Percentiles rank a stretch among this genome's conserved stretches.
Conservation (phyloP, 92 coral and sea anemone species). For the Epizoanthus rinbou region DNA sequence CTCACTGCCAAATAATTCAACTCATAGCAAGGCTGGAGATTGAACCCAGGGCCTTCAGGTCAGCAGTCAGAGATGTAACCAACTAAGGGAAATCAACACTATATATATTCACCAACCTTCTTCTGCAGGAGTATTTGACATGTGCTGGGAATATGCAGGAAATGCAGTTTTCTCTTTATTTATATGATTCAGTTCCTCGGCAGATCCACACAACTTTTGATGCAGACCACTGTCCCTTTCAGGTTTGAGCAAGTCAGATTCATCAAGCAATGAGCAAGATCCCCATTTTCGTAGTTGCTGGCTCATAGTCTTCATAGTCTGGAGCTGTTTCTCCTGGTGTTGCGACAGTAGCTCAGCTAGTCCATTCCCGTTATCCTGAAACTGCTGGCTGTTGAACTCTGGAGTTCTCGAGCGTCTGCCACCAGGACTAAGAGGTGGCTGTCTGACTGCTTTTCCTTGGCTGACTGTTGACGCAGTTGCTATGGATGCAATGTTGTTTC, state of each 20-base stretch:
- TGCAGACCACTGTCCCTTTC: slow-evolving; percentile 31
- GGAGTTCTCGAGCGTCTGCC: slow-evolving; percentile 7
- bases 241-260: slow-evolving; percentile 37
- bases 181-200: slow-evolving; percentile 19
- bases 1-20: too few relatives aligned
- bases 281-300: slow-evolving; percentile 68
- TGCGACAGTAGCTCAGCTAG: slow-evolving; percentile 62
- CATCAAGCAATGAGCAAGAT: slow-evolving; percentile 65
- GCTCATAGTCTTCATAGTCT: slow-evolving; percentile 50
- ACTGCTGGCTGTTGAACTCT: not conserved
- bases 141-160: not conserved
- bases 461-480: not conserved
- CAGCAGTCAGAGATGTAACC: too few relatives aligned
- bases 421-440: not conserved
- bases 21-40: too few relatives aligned
- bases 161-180: not conserved
- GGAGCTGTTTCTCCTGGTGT: slow-evolving; percentile 66
- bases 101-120: not conserved
- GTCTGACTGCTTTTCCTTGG: not conserved
- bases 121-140: not conserved
- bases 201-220: slow-evolving; percentile 18
- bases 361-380: slow-evolving; percentile 48
- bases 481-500: not conserved
- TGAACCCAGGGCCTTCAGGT: too few relatives aligned
- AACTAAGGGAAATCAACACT: too few relatives aligned